Base-by-base conservation (phyloP, 2,888 invertebrate species). In the Athalia rosae region DNA sequence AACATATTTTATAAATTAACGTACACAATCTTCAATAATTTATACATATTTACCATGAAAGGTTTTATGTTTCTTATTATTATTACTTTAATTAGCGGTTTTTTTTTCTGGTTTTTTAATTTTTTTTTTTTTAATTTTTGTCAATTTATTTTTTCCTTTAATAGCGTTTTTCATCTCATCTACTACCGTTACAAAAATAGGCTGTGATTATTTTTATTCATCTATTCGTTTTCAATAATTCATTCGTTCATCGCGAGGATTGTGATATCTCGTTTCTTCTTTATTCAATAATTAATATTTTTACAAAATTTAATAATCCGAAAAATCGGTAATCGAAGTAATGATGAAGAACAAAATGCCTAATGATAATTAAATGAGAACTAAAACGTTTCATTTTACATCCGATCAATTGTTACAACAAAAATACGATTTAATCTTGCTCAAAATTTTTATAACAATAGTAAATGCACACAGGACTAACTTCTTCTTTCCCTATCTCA, bases 1-100 rank as follows among this genome's bases (percentile, higher is more conserved):
- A 89, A 89, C 89, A 89, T 89, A 88, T 88, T 88, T 89, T 88
- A 89, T 88, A 89, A 89, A 89, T 89, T 89, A 89, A 89, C 88
- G 86, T 89, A 89, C 88, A 88, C 88, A 88, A 87, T 88, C 85
- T 83, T 85, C 84, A 82, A 85, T 83, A 83, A 84, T 83, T 83
- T 81, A 82, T 83, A 82, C 83, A 84, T 83, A 84, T 28, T 58
- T n/a, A 61, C 62, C 61, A 28, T 71, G 71, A 58, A 13, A 74
- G 48, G 61, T 61, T 15, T 58, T 74, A 28, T 28, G 28, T 28
- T 28, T 28, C 28, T 28, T 28, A 28, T 28, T 28, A 28, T 28
- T 28, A 28, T 28, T 28, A 28, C 28, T 28, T 28, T 28, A 28
- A 28, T 28, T 28, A 28, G 28, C 28, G 28, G 28, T 63, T 61